Evolutionary conservation across 1,140 invertebrate species (phyloP).

Genomic region (Metopolophium dirhodum): DNA sequence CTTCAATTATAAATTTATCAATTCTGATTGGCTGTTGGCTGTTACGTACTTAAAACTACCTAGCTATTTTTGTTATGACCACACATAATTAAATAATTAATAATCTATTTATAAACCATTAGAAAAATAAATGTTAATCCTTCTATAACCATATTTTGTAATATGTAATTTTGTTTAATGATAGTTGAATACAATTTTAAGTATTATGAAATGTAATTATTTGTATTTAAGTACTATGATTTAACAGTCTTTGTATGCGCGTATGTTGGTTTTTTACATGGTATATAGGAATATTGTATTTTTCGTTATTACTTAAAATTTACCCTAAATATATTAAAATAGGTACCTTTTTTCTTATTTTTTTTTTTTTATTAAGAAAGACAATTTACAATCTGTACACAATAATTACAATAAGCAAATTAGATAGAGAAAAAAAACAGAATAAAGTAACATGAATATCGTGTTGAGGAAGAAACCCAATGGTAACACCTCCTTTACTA

Average conservation of each 20-base stretch:
- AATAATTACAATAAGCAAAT: no score
- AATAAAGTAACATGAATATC: no score
- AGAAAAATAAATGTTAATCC: background rate
- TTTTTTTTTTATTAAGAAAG: no score
- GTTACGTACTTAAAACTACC: background rate
- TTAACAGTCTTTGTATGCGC: background rate
- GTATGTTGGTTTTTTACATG: no score
- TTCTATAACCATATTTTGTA: background rate
- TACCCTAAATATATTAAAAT: background rate
- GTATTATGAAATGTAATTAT: background rate
- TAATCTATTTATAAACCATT: background rate
- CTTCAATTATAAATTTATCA: background rate
- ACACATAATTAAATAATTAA: background rate
- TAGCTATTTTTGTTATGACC: background rate
- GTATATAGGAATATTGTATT: background rate
- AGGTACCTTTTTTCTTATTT: no score
- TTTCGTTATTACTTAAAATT: background rate
- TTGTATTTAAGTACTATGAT: background rate
- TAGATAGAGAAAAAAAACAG: no score
- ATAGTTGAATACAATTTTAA: background rate
- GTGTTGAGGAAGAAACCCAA: no score
- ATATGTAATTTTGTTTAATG: background rate
- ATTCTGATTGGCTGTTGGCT: background rate
- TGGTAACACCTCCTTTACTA: no score
- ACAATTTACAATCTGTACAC: no score